Evolutionary conservation across 2,113 vertebrate species (phyloP), one percentile per base, ranked within the genome.

Genomic region (Microcebus ravelobensis): DNA sequence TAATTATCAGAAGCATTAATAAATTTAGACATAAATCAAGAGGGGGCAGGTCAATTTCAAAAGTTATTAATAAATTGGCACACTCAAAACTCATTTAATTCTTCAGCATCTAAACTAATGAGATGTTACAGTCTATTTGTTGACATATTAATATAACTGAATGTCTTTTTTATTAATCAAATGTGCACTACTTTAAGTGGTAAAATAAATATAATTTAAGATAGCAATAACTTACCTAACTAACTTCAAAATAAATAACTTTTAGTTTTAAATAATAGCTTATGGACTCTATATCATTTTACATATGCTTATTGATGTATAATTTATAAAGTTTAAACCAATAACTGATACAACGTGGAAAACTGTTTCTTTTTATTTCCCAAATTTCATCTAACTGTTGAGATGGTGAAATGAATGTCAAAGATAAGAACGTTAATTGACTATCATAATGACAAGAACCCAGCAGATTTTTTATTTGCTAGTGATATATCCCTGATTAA

Each of bases 1-100:
- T 98, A 98, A 98, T 98, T 98, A 98, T 96, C 91, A 97, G n/a
- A 91, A 90, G 39, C 81, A 23, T 68, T 98, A 98, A 98, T 97
- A 98, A 96, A 97, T 87, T 93, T 97, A 96, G 92, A 97, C 87
- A 93, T 48, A 97, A 96, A 87, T 91, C 97, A 98, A 55, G 1
- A 50, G 94, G 92, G 87, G 98, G 48, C 29, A 96, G 90, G 87
- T 97, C 91, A 97, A 76, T 97, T 97, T 87, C 31, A 94, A 95
- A 93, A 96, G 86, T 68, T 98, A 95, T 97, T 98, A 97, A 98
- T 91, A 96, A 98, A 97, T 96, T 98, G 96, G 71, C 83, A 98
- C 50, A 96, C 93, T 98, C 81, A 96, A 85, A 93, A 95, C 25
- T 95, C 93, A 97, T 98, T 97, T 98, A 97, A 98, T 97, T 96